These are phyloP conservation scores for Macquaria ambigua DNA, from an alignment of 2,113 vertebrate species.

Conservation along the genomic window DNA sequence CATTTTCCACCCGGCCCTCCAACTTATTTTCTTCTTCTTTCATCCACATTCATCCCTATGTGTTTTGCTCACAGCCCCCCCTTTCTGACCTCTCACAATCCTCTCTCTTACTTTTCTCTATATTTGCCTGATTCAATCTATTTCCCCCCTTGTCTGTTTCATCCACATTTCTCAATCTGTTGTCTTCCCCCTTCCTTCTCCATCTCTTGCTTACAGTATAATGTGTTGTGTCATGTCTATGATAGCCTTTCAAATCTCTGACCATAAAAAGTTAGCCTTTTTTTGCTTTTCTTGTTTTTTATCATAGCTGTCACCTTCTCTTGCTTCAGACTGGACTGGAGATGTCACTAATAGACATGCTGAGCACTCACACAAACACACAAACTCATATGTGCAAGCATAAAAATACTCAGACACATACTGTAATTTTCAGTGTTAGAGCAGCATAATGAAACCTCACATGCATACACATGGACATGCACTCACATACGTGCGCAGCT, in stretches of 20 bases:
- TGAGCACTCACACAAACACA: not conserved
- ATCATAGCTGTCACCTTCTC: not conserved
- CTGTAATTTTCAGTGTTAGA: not conserved
- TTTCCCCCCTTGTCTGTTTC: not conserved
- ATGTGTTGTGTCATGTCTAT: not conserved
- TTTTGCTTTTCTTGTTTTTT: too few relatives aligned
- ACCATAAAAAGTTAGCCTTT: conserved; percentile 29
- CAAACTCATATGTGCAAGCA: not conserved
- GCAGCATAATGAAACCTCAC: conserved; percentile 16
- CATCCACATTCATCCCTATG: not conserved
- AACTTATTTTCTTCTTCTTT: conserved; percentile 12
- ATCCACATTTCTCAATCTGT: too few relatives aligned
- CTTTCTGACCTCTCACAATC: not conserved
- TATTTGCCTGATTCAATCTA: not conserved
- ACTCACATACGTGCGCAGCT: not conserved
- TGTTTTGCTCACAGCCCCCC: not conserved
- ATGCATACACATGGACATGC: conserved; percentile 22
- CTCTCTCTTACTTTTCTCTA: not conserved
- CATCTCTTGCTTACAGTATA: not conserved
- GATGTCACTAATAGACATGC: not conserved
- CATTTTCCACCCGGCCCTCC: not conserved
- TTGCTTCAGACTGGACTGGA: not conserved
- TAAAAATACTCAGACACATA: not conserved
- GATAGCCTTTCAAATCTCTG: conserved; percentile 23
- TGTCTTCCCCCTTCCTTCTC: not conserved